phyloP scores from a whole-genome alignment of 2,888 invertebrate genomes.

The Zaprionus bogoriensis region DNA sequence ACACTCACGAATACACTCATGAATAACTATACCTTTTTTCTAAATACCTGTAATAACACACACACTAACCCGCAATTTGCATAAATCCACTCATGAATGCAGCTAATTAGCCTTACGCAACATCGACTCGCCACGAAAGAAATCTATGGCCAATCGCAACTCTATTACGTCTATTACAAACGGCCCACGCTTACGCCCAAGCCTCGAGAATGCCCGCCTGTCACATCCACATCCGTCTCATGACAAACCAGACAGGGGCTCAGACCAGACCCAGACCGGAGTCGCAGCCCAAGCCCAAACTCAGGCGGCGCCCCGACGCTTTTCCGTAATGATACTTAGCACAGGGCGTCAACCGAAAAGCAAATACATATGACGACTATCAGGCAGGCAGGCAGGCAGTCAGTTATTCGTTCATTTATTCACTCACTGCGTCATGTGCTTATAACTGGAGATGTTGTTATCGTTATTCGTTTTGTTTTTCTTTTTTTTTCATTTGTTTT shows the following conservation, averaged over 20 bases:
- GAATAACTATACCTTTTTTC: not conserved
- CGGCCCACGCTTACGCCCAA: slow-evolving; percentile 67
- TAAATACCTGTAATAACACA: not conserved
- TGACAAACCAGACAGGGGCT: slow-evolving; percentile 11
- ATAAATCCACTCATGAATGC: slow-evolving; percentile 5
- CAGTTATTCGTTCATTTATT: slow-evolving; percentile 21
- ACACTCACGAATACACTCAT: not conserved
- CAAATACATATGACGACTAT: slow-evolving; percentile 28
- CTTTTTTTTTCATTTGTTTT: not conserved
- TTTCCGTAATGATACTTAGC: slow-evolving; percentile 47
- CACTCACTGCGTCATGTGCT: slow-evolving; percentile 52
- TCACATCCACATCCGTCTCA: slow-evolving; percentile 67
- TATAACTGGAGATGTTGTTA: slow-evolving; percentile 48
- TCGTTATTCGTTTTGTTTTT: slow-evolving; percentile 8
- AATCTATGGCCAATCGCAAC: not conserved
- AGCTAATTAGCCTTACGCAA: not conserved
- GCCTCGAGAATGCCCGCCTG: slow-evolving; percentile 62
- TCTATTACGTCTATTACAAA: slow-evolving; percentile 35
- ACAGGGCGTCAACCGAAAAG: slow-evolving; percentile 50
- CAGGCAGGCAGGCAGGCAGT: slow-evolving; percentile 1
- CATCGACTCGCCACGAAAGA: too few species aligned
- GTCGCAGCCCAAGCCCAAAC: not conserved
- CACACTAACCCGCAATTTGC: not conserved
- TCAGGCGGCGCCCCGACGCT: slow-evolving; percentile 11
- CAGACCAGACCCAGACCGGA: not conserved